Evolutionary conservation across 2,113 vertebrate species (phyloP).

Genomic region (human): GRCh38 chr12:52840501-52841000

Average conservation of each 20-base stretch:
- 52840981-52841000: too few relatives aligned
- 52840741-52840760: background rate
- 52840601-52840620: too few relatives aligned
- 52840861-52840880: background rate
- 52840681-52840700: too few relatives aligned
- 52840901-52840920: background rate
- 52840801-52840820: background rate
- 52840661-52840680: too few relatives aligned
- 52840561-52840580: too few relatives aligned
- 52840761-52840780: background rate
- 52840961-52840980: background rate
- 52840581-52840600: too few relatives aligned
- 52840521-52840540: too few relatives aligned
- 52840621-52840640: too few relatives aligned
- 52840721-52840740: background rate
- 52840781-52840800: background rate
- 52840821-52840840: background rate
- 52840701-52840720: too few relatives aligned
- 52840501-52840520: too few relatives aligned
- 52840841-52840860: background rate
- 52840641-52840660: too few relatives aligned
- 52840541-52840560: too few relatives aligned
- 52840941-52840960: background rate
- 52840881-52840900: background rate
- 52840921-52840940: background rate